Conservation (phyloP, 2,113 vertebrate genomes). For the Phocoena sinus region DNA sequence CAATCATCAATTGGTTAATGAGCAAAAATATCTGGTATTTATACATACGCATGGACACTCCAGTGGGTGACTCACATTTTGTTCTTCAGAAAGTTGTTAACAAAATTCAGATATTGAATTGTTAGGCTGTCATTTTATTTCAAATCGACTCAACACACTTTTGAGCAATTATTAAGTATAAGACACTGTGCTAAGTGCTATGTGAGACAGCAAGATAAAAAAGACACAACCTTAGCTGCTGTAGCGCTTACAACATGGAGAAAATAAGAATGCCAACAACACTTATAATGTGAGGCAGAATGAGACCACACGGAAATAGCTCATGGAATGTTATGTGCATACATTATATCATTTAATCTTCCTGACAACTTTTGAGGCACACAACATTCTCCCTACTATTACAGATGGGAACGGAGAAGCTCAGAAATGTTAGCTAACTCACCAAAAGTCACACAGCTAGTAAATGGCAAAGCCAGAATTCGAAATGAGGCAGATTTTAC, state of each 20-base stretch:
- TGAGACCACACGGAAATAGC: neutral
- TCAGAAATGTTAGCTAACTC: neutral
- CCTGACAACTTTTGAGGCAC: neutral
- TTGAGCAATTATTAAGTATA: neutral
- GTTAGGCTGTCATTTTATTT: neutral
- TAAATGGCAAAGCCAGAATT: neutral
- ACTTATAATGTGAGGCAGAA: neutral
- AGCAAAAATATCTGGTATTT: neutral
- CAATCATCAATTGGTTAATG: neutral
- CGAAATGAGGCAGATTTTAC: neutral
- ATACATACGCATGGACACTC: neutral
- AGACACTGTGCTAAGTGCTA: neutral
- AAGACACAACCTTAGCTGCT: neutral
- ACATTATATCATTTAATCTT: neutral
- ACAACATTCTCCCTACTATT: neutral
- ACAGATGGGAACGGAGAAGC: neutral
- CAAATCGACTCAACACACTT: neutral
- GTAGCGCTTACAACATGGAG: neutral
- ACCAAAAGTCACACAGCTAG: neutral
- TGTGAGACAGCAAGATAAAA: neutral
- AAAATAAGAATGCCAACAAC: neutral
- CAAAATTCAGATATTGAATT: neutral
- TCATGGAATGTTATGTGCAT: neutral
- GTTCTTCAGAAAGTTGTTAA: neutral
- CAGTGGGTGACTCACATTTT: neutral